phyloP scores from a whole-genome alignment of 2,888 invertebrate genomes.

The Pterostichus madidus region DNA sequence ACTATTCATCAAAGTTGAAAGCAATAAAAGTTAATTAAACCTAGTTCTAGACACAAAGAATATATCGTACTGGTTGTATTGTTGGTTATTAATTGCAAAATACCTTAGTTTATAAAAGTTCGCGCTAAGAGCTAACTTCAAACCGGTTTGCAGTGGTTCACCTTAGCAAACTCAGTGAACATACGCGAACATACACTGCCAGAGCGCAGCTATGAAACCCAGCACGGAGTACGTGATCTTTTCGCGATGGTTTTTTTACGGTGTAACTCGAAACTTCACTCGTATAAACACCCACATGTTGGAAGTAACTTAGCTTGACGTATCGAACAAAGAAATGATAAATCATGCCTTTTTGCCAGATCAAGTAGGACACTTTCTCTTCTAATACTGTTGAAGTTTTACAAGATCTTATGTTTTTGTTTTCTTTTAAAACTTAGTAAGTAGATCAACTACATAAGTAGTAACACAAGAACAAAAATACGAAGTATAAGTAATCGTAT shows the following conservation, averaged over 20 bases:
- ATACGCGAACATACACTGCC: neutral
- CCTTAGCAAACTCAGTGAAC: neutral
- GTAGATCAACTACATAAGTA: slow-evolving; percentile 12
- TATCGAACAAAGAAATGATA: slow-evolving; percentile 30
- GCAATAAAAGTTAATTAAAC: neutral
- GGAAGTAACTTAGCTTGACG: slow-evolving; percentile 13
- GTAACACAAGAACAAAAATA: too few species aligned
- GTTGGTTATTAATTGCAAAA: slow-evolving; percentile 35
- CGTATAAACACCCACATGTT: slow-evolving; percentile 38
- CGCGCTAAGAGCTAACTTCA: neutral
- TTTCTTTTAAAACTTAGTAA: neutral
- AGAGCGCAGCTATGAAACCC: slow-evolving; percentile 23
- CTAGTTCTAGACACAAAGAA: slow-evolving; percentile 16
- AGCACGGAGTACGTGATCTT: slow-evolving; percentile 26
- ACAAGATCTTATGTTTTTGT: neutral
- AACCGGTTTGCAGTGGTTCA: slow-evolving; percentile 48
- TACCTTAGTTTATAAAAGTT: neutral
- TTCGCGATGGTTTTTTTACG: slow-evolving; percentile 21
- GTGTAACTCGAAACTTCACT: slow-evolving; percentile 24
- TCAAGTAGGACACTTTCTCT: slow-evolving; percentile 35
- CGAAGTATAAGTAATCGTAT: too few species aligned
- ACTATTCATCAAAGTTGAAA: neutral
- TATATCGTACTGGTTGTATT: slow-evolving; percentile 5
- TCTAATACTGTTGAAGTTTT: neutral
- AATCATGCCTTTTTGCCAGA: slow-evolving; percentile 15